Base-by-base conservation (phyloP, 2,797 vertebrate species). In the Loriculus beryllinus region DNA sequence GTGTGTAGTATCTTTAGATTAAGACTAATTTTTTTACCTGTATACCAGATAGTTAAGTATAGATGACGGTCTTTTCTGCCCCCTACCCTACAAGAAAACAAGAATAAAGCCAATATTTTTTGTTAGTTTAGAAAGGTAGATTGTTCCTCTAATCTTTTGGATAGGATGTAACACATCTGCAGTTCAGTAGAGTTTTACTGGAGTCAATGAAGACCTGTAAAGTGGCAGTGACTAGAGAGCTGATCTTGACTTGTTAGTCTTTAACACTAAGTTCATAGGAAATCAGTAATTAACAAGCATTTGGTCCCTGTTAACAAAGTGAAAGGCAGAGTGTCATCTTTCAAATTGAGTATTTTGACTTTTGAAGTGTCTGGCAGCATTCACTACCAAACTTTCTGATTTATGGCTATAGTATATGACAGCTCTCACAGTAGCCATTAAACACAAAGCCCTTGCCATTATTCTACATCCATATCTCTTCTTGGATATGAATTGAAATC, bases 401-500 rank as follows among this genome's bases (percentile, higher is more conserved):
- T 96, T 47, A 59, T 65, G 22, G n/a, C 47, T 92, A 18, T 49
- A 74, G 48, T 56, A 67, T 45, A 40, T 59, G 90, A 88, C 91
- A 92, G 59, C 45, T 92, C 69, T 86, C 65, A 83, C 76, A 89
- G 60, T 48, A 90, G 82, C 93, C 79, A 45, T 92, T 90, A 51
- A 56, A 67, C 2, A 8, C 57, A 93, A 91, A 95, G 74, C 82
- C 70, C 70, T 92, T 93, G 85, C 89, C 59, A 39, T 78, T 90
- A 72, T 80, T 93, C 65, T 83, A 26, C 63, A 76, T 83, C 86
- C 80, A 23, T 95, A 79, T 70, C 63, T 96, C 72, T 85, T 82
- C 79, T 65, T 79, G 76, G 87, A 77, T 90, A 72, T 76, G 89
- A 91, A 90, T 59, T 67, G 85, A 95, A 95, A 92, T 91, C 82